Percentiles rank a stretch among this genome's conserved stretches.
Evolutionary conservation across 1,140 invertebrate species (phyloP).

Genomic region (Portunus trituberculatus): DNA sequence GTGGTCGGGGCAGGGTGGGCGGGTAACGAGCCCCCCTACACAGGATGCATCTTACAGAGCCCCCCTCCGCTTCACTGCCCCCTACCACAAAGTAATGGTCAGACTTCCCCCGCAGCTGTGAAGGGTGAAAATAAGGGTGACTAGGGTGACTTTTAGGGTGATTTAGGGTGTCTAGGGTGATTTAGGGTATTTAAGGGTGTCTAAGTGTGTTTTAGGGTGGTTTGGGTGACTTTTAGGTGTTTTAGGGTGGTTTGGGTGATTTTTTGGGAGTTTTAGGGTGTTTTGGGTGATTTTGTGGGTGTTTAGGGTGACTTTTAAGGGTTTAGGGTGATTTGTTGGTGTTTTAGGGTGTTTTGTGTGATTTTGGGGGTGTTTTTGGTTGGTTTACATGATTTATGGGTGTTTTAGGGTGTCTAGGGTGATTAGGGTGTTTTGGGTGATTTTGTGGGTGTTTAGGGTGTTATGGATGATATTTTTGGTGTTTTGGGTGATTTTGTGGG

Average conservation of each 20-base stretch:
- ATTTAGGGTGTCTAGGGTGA: background rate
- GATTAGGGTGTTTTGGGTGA: too few species aligned
- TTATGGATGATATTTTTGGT: too few species aligned
- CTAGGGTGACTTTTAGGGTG: background rate
- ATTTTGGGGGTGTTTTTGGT: too few species aligned
- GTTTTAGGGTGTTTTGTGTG: background rate
- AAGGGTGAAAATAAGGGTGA: background rate
- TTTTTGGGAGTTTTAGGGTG: background rate
- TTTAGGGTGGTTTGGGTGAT: background rate
- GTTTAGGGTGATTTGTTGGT: too few species aligned
- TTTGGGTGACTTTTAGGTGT: background rate
- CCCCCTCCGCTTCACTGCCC: conserved; percentile 88
- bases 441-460: too few species aligned
- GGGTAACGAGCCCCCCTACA: conserved; percentile 95
- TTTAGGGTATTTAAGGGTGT: background rate
- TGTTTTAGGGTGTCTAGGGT: too few species aligned
- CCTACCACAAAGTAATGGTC: conserved; percentile 92
- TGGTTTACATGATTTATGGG: background rate
- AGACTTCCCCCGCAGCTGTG: conserved; percentile 83
- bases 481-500: too few species aligned
- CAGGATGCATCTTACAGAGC: conserved; percentile 87
- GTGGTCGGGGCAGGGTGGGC: conserved; percentile 90
- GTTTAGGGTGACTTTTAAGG: too few species aligned
- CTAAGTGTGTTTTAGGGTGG: background rate
- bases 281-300: too few species aligned